Evolutionary conservation across 2,113 vertebrate species (phyloP).

Genomic region (Smithornis capensis): DNA sequence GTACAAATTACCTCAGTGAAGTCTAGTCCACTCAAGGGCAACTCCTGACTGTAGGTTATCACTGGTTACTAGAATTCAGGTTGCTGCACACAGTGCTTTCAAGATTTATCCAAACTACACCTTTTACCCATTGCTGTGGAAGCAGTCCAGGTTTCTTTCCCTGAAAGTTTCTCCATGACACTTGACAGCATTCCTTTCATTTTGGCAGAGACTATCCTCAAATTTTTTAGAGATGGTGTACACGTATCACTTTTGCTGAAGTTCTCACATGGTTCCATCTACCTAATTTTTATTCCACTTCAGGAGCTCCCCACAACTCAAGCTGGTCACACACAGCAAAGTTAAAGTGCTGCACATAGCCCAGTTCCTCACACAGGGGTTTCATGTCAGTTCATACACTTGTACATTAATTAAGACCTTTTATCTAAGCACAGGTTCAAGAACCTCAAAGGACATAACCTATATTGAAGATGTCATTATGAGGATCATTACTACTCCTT

Average conservation of each 20-base stretch:
- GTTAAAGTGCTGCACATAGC: neutral
- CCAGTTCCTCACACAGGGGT: neutral
- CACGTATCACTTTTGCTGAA: fast-evolving
- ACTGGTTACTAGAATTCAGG: neutral
- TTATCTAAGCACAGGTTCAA: neutral
- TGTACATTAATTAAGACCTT: neutral
- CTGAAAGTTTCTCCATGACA: neutral
- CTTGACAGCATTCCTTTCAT: neutral
- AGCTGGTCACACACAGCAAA: neutral
- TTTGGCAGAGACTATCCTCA: neutral
- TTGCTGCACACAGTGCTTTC: neutral
- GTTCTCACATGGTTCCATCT: neutral
- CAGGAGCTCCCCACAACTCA: neutral
- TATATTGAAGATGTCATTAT: neutral
- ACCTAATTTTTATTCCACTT: neutral
- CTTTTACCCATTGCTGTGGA: neutral
- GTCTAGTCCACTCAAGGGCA: neutral
- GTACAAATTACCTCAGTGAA: neutral
- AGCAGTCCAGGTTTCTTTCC: neutral
- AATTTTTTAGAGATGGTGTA: neutral
- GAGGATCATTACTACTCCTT: neutral
- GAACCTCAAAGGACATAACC: neutral
- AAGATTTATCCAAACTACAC: neutral
- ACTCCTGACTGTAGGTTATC: too few relatives aligned
- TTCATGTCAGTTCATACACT: neutral